Percentiles rank a stretch among this genome's conserved stretches.
Evolutionary conservation across 2,797 vertebrate species (phyloP).

Genomic region (Synaphobranchus kaupii): DNA sequence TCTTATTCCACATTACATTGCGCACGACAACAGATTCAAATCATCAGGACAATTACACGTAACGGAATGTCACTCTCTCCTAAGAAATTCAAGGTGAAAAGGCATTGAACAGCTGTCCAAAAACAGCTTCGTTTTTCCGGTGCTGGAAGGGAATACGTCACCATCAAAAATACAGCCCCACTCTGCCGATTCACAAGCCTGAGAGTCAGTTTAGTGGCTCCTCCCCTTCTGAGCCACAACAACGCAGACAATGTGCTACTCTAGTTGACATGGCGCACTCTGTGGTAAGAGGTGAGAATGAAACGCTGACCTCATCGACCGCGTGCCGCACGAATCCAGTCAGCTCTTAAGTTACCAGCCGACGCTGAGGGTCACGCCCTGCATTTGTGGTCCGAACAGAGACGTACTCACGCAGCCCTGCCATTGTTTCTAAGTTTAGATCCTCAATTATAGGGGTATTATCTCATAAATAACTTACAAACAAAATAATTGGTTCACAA

Average conservation of each 20-base stretch:
- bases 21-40: neutral
- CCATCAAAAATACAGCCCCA: neutral
- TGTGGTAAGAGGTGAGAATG: neutral
- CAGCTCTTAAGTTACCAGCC: neutral
- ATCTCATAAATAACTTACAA: neutral
- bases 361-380: conserved; percentile 21
- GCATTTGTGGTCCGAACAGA: conserved; percentile 28
- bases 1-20: neutral
- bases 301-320: conserved; percentile 13
- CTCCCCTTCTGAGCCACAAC: neutral
- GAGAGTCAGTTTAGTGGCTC: neutral
- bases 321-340: conserved; percentile 32
- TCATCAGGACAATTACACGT: neutral
- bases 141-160: neutral
- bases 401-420: conserved; percentile 36
- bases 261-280: neutral
- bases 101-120: neutral
- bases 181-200: neutral
- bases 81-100: neutral
- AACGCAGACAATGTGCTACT: neutral
- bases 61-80: neutral
- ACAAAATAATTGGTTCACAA: too few species aligned
- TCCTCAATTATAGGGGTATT: neutral
- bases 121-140: neutral
- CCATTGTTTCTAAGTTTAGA: conserved; percentile 47